Percentiles rank a stretch among this genome's conserved stretches.
Evolutionary conservation across 1,140 invertebrate genomes (phyloP).

Genomic region (Ylistrum balloti): DNA sequence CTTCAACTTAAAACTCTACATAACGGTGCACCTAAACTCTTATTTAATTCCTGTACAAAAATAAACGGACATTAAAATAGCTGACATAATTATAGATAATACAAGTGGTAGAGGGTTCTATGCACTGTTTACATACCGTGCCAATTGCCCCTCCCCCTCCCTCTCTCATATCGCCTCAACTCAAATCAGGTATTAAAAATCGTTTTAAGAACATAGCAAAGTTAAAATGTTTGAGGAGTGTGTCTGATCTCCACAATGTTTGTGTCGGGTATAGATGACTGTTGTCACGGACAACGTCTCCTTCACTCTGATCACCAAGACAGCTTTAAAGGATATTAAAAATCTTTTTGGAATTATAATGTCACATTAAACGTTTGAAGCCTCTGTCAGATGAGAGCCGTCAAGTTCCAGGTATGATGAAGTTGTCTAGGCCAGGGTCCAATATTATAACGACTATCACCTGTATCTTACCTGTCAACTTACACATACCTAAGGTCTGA

Average conservation of each 20-base stretch:
- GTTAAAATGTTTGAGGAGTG: slow-evolving; percentile 5
- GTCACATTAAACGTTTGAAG: slow-evolving; percentile 38
- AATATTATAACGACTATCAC: slow-evolving; percentile 18
- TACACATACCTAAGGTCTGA: slow-evolving; percentile 9
- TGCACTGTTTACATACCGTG: background rate
- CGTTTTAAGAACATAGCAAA: background rate
- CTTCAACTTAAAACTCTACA: no score
- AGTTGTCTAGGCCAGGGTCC: background rate
- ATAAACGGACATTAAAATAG: no score
- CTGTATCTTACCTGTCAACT: slow-evolving; percentile 33
- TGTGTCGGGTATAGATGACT: slow-evolving; percentile 27
- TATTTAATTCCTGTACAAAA: no score
- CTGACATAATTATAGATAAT: no score
- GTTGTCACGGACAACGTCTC: slow-evolving; percentile 5
- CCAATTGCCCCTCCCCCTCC: background rate
- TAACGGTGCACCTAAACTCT: no score
- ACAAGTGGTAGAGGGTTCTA: no score
- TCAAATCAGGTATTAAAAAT: slow-evolving; percentile 22
- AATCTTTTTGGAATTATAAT: slow-evolving; percentile 40
- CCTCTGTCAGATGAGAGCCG: background rate
- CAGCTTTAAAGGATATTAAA: slow-evolving; percentile 30
- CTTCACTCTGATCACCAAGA: slow-evolving; percentile 24
- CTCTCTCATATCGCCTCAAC: background rate
- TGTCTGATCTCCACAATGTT: slow-evolving; percentile 3
- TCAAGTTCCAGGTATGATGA: background rate